phyloP scores from a whole-genome alignment of 2,888 invertebrate genomes.

The Dusona sp. region DNA sequence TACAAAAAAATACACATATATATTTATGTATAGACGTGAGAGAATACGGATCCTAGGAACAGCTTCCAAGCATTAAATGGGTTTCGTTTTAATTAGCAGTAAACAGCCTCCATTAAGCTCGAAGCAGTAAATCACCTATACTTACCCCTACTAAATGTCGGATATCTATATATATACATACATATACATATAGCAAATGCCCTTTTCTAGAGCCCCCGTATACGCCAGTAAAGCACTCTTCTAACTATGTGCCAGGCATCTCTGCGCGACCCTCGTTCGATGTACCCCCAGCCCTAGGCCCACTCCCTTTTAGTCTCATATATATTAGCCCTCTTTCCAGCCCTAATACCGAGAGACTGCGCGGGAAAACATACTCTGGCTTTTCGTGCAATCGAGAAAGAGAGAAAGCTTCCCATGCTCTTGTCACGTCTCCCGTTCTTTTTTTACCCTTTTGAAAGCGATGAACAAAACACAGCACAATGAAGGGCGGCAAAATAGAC shows the following conservation, averaged over 20 bases:
- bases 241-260: conserved; percentile 66
- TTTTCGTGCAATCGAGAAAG: conserved; percentile 35
- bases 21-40: conserved; percentile 5
- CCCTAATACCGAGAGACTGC: conserved; percentile 58
- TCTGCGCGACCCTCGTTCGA: conserved; percentile 50
- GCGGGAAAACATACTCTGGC: conserved; percentile 47
- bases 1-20: not conserved
- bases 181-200: conserved; percentile 51
- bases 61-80: conserved; percentile 79
- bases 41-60: conserved; percentile 69
- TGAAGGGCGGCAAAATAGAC: conserved; percentile 62
- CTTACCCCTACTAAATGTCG: conserved; percentile 75
- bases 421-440: conserved; percentile 7
- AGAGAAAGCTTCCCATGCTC: conserved; percentile 32
- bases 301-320: conserved; percentile 6
- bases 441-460: conserved; percentile 39
- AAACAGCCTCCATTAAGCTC: conserved; percentile 83
- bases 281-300: conserved; percentile 36
- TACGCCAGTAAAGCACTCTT: conserved; percentile 57
- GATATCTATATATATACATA: not conserved
- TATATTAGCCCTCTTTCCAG: conserved; percentile 72
- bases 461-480: conserved; percentile 56
- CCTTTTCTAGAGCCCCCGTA: conserved; percentile 49
- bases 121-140: conserved; percentile 82
- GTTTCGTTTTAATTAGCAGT: conserved; percentile 84